Percentiles rank a stretch among this genome's conserved stretches.
These are phyloP conservation scores for Drosophila neonasuta DNA, from an alignment of 2,888 invertebrate genomes.

Conservation along the genomic window DNA sequence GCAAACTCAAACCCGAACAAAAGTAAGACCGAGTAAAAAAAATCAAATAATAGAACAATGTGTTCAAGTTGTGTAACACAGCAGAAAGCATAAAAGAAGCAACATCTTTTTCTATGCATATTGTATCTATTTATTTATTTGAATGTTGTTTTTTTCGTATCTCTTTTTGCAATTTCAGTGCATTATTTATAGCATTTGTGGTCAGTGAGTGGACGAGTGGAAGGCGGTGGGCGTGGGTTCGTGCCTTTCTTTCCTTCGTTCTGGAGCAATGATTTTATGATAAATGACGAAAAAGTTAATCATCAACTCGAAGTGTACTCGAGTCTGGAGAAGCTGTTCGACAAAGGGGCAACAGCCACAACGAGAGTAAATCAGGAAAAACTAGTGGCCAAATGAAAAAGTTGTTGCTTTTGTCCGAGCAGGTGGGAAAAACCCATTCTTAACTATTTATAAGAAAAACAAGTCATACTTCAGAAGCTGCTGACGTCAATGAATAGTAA, in stretches of 20 bases:
- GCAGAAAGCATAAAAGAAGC: slow-evolving; percentile 28
- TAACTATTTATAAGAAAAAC: slow-evolving; percentile 37
- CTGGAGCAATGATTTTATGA: slow-evolving; percentile 63
- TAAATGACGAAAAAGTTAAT: slow-evolving; percentile 67
- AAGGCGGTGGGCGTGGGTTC: background rate
- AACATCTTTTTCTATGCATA: slow-evolving; percentile 33
- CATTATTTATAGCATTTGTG: slow-evolving; percentile 62
- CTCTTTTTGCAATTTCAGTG: slow-evolving; percentile 43
- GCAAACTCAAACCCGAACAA: background rate
- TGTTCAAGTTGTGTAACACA: slow-evolving; percentile 29
- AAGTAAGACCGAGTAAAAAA: background rate
- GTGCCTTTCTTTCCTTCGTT: slow-evolving; percentile 24
- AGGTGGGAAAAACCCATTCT: slow-evolving; percentile 38
- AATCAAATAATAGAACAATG: slow-evolving; percentile 18
- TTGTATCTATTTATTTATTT: slow-evolving; percentile 14
- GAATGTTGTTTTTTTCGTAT: slow-evolving; percentile 18
- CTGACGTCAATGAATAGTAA: slow-evolving; percentile 45
- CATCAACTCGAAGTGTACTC: slow-evolving; percentile 39
- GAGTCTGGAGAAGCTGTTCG: slow-evolving; percentile 1
- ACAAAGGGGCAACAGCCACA: slow-evolving; percentile 10
- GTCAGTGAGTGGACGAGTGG: slow-evolving; percentile 36
- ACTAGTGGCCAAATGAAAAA: slow-evolving; percentile 23
- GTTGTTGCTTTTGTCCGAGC: slow-evolving; percentile 22
- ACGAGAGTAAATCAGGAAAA: slow-evolving; percentile 2
- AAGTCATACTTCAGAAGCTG: slow-evolving; percentile 5